phyloP scores from a whole-genome alignment of 2,888 invertebrate genomes.

The Eugnorisma glareosa region DNA sequence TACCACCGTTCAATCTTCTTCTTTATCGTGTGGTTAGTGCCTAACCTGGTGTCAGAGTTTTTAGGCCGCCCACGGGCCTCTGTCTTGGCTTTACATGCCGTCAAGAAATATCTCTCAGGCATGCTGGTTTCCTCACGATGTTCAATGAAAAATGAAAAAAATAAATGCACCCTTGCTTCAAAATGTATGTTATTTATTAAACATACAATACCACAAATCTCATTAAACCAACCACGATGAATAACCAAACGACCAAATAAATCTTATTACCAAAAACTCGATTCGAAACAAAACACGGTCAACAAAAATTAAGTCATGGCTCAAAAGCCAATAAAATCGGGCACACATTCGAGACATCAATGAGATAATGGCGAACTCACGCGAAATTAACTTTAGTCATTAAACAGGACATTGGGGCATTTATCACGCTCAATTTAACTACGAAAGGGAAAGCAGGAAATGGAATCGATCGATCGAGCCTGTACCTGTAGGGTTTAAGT shows the following conservation, averaged over 20 bases:
- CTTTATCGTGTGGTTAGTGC: too few species aligned
- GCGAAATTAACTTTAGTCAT: conserved; percentile 77
- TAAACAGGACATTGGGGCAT: conserved; percentile 73
- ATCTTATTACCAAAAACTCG: conserved; percentile 19
- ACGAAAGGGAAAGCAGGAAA: conserved; percentile 70
- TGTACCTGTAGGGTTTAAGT: conserved; percentile 41
- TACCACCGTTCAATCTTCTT: too few species aligned
- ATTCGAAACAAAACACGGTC: conserved; percentile 31
- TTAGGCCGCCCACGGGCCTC: too few species aligned
- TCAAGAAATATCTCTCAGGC: too few species aligned
- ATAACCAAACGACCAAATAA: not conserved
- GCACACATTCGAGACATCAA: conserved; percentile 61
- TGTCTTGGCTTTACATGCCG: too few species aligned
- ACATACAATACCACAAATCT: not conserved
- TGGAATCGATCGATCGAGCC: conserved; percentile 50
- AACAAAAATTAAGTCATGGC: conserved; percentile 21
- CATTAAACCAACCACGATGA: not conserved
- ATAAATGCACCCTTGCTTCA: too few species aligned
- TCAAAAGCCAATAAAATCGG: conserved; percentile 49
- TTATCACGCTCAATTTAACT: conserved; percentile 80
- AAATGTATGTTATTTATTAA: not conserved
- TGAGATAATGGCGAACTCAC: conserved; percentile 65
- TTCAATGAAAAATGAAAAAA: too few species aligned
- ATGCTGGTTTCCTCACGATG: too few species aligned
- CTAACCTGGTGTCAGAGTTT: too few species aligned